These are phyloP conservation scores for Mustela lutreola DNA, from an alignment of 2,113 vertebrate genomes.

Conservation along the genomic window DNA sequence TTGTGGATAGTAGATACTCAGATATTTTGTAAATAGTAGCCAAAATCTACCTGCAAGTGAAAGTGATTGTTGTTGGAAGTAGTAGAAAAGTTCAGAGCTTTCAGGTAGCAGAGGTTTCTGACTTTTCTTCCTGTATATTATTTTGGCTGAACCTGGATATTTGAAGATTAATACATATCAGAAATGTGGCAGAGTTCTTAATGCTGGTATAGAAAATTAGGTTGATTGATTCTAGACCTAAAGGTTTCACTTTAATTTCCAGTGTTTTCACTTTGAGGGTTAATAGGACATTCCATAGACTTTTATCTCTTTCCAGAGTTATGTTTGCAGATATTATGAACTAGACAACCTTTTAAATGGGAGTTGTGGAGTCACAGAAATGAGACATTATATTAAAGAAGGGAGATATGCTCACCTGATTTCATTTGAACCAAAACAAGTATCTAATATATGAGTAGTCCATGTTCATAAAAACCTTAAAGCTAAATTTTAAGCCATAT, in stretches of 20 bases:
- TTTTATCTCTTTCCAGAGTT: slow-evolving; percentile 42
- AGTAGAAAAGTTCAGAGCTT: neutral
- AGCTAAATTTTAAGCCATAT: slow-evolving; percentile 23
- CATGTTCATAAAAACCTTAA: slow-evolving; percentile 22
- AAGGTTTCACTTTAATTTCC: slow-evolving; percentile 41
- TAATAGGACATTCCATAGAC: slow-evolving; percentile 38
- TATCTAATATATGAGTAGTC: neutral
- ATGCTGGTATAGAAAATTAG: slow-evolving; percentile 8
- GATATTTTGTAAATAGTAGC: slow-evolving; percentile 16
- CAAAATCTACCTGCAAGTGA: neutral
- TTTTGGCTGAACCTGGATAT: slow-evolving; percentile 27
- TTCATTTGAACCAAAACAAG: slow-evolving; percentile 49
- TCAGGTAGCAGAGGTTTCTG: neutral
- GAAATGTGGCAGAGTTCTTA: slow-evolving; percentile 32
- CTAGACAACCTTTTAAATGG: slow-evolving; percentile 9
- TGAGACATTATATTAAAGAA: neutral
- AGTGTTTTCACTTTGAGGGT: neutral
- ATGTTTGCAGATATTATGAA: slow-evolving; percentile 28
- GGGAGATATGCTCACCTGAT: slow-evolving; percentile 1
- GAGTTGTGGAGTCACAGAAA: slow-evolving; percentile 25
- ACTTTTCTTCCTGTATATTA: neutral
- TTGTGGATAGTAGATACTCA: neutral
- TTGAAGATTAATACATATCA: slow-evolving; percentile 14
- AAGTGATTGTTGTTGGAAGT: neutral
- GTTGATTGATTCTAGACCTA: neutral